Conservation (phyloP, 2,888 invertebrate genomes). For the Mythimna pallens region DNA sequence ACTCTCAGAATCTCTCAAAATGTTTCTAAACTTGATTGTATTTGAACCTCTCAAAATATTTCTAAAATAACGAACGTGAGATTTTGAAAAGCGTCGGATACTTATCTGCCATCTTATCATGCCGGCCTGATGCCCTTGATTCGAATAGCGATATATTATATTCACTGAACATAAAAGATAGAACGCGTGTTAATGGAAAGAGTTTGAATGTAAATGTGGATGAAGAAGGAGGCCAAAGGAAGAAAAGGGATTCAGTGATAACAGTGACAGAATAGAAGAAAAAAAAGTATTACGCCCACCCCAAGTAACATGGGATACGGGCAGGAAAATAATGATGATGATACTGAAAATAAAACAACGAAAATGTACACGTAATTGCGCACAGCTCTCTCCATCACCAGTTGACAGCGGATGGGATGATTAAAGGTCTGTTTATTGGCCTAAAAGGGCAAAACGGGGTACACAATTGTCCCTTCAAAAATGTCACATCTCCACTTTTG, state of each 20-base stretch:
- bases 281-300: no score
- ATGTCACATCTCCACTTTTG: constrained; percentile 38
- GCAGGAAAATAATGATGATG: no score
- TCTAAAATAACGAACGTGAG: background rate
- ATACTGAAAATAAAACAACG: constrained; percentile 40
- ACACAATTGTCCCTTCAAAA: constrained; percentile 24
- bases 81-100: background rate
- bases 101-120: background rate
- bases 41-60: background rate
- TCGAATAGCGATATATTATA: constrained; percentile 6
- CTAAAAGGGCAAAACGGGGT: constrained; percentile 44
- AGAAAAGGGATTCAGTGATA: no score
- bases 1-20: background rate
- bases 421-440: constrained; percentile 60
- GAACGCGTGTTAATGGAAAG: no score
- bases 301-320: no score
- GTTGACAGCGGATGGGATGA: constrained; percentile 58
- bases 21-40: background rate
- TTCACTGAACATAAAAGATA: background rate
- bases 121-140: background rate
- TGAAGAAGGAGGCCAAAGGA: no score
- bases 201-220: no score
- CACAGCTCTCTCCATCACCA: constrained; percentile 37
- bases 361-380: constrained; percentile 41
- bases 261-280: no score